Conservation (phyloP, 2,113 vertebrate species). For the Sceloporus undulatus region DNA sequence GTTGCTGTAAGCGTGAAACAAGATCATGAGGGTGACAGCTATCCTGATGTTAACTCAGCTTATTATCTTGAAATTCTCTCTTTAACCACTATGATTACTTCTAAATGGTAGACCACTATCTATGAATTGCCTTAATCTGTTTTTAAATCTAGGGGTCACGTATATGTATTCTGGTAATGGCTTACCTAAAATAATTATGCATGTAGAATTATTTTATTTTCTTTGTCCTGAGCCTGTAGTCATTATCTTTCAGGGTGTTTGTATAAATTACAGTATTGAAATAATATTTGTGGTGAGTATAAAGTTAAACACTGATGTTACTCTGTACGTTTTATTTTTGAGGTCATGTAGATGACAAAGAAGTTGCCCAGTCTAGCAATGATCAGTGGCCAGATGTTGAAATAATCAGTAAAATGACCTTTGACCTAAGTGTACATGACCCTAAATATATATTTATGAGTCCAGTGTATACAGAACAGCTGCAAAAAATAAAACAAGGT, state of each 20-base stretch:
- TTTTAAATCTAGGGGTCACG: background rate
- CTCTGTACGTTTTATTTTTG: slow-evolving; percentile 33
- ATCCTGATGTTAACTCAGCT: background rate
- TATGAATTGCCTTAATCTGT: background rate
- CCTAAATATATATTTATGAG: slow-evolving; percentile 91
- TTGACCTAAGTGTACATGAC: slow-evolving; percentile 90
- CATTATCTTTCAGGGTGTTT: no score
- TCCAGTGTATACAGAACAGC: slow-evolving; percentile 86
- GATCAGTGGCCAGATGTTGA: slow-evolving; percentile 96
- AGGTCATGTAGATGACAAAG: slow-evolving; percentile 76
- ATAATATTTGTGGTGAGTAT: no score
- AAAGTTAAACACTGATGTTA: background rate
- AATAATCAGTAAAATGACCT: slow-evolving; percentile 89
- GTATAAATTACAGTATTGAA: no score
- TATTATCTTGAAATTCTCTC: background rate
- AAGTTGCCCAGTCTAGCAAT: slow-evolving; percentile 70
- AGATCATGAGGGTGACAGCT: background rate
- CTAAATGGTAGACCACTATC: no score
- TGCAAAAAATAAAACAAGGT: slow-evolving; percentile 86
- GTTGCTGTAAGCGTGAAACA: background rate
- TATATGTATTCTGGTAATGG: background rate
- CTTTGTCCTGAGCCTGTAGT: background rate
- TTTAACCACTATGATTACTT: background rate
- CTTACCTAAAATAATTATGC: background rate
- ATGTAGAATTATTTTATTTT: background rate